Conservation (phyloP, 2,113 vertebrate genomes). For the Poecile atricapillus region DNA sequence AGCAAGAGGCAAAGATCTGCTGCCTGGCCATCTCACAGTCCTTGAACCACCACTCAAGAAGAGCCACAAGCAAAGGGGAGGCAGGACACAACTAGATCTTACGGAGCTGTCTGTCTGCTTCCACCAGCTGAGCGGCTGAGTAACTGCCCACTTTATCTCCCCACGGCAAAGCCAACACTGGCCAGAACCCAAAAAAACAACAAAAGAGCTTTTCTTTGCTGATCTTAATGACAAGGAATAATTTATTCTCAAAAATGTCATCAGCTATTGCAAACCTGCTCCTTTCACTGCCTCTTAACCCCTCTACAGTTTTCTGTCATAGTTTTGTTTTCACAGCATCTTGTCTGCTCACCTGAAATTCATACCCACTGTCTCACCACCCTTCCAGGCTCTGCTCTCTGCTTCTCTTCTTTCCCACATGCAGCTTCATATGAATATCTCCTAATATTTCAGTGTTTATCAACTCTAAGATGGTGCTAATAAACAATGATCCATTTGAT, state of each 20-base stretch:
- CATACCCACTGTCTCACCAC: background rate
- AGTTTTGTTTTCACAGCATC: background rate
- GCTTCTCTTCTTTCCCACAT: background rate
- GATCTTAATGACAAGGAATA: background rate
- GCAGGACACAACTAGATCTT: background rate
- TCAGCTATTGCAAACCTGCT: background rate
- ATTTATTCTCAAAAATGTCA: background rate
- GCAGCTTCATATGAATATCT: background rate
- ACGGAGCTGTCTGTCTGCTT: background rate
- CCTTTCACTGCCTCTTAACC: background rate
- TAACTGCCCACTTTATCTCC: background rate
- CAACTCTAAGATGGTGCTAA: background rate
- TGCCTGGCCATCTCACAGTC: background rate
- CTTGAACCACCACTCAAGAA: background rate
- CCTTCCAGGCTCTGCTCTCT: background rate
- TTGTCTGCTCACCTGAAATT: background rate
- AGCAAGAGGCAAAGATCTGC: background rate
- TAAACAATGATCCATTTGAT: background rate
- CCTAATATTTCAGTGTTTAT: background rate
- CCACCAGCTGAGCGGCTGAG: rapidly evolving
- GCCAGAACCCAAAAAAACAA: background rate
- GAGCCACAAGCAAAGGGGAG: background rate
- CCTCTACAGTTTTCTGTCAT: background rate
- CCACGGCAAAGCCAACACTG: background rate
- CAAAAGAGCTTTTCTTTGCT: background rate